These are phyloP conservation scores for Zoanthus sociatus DNA, from an alignment of 92 coral and sea anemone species.

Conservation along the genomic window DNA sequence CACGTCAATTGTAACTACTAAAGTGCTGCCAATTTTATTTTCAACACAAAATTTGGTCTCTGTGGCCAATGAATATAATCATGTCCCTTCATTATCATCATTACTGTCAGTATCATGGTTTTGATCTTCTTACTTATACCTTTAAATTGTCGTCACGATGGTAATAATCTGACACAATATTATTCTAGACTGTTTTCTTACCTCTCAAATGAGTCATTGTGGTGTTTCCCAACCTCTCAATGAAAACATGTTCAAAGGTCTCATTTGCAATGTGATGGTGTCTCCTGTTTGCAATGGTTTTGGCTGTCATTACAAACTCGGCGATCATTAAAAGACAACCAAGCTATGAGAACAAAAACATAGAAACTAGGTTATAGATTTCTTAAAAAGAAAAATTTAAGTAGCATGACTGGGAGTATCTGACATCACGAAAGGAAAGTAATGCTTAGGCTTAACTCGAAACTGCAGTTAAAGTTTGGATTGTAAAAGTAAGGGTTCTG, in stretches of 20 bases:
- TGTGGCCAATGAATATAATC: too few relatives aligned
- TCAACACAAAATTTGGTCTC: too few relatives aligned
- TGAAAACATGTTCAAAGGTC: neutral
- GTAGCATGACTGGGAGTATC: too few relatives aligned
- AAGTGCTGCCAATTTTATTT: too few relatives aligned
- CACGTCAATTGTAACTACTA: too few relatives aligned
- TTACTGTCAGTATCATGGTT: neutral
- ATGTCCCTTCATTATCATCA: neutral
- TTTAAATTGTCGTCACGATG: neutral
- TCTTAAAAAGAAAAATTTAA: too few relatives aligned
- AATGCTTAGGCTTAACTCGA: too few relatives aligned
- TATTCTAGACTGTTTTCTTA: neutral
- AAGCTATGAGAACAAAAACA: neutral
- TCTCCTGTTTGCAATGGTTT: neutral
- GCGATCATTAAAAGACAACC: slow-evolving; percentile 1
- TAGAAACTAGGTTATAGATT: too few relatives aligned
- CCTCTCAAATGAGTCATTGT: neutral
- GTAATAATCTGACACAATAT: neutral
- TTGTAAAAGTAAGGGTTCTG: too few relatives aligned
- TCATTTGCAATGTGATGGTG: neutral
- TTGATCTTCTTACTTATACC: neutral
- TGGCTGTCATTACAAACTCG: neutral
- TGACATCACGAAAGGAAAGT: too few relatives aligned
- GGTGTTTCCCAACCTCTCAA: neutral
- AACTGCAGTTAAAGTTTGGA: too few relatives aligned